These are phyloP conservation scores for Myocastor coypus DNA, from an alignment of 2,113 vertebrate species.

Conservation along the genomic window DNA sequence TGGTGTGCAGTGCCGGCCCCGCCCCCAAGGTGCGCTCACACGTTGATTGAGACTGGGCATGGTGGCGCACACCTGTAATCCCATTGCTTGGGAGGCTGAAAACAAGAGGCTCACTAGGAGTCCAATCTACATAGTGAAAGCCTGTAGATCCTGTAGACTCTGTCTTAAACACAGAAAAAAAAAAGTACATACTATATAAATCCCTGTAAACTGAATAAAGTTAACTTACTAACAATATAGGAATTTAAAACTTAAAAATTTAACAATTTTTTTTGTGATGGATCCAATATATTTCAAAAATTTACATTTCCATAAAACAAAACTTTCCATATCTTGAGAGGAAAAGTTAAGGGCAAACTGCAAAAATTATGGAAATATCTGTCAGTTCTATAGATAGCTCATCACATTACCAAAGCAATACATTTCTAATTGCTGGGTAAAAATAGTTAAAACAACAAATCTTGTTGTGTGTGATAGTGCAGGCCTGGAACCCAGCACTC, in stretches of 20 bases:
- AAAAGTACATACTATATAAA: constrained; percentile 32
- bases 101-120: no score
- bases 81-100: no score
- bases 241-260: constrained; percentile 46
- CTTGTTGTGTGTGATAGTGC: no score
- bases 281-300: constrained; percentile 28
- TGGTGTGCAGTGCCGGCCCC: no score
- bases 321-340: constrained; percentile 9
- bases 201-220: constrained; percentile 18
- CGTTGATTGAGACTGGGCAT: no score
- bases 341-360: constrained; percentile 42
- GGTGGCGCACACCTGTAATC: no score
- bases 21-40: no score
- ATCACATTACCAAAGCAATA: background rate
- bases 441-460: constrained; percentile 24
- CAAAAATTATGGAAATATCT: constrained; percentile 11
- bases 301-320: constrained; percentile 23
- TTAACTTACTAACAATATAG: background rate
- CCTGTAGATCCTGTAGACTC: no score
- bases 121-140: no score
- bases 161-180: no score
- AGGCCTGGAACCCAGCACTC: background rate
- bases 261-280: constrained; percentile 8
- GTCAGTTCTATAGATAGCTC: constrained; percentile 2
- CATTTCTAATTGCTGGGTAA: constrained; percentile 49